These are phyloP conservation scores for Pempheris klunzingeri DNA, from an alignment of 2,797 vertebrate species.

Conservation along the genomic window DNA sequence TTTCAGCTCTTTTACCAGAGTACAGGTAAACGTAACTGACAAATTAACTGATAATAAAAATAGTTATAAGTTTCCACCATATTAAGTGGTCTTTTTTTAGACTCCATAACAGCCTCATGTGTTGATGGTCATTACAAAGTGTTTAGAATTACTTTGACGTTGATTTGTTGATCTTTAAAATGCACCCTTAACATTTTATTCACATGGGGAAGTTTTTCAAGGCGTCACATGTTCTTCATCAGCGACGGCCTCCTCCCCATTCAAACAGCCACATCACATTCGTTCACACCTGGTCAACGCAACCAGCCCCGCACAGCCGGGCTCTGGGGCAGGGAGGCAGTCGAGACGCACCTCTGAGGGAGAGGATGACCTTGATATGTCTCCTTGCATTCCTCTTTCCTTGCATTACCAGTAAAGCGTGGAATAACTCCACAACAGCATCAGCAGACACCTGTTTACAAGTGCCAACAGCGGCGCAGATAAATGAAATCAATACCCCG, in stretches of 20 bases:
- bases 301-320: conserved; percentile 45
- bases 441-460: conserved; percentile 75
- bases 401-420: conserved; percentile 65
- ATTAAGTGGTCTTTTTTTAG: background rate
- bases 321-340: conserved; percentile 15
- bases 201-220: conserved; percentile 31
- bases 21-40: too few relatives aligned
- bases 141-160: conserved; percentile 46
- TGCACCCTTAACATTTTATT: conserved; percentile 31
- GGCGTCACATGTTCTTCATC: conserved; percentile 39
- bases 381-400: conserved; percentile 63
- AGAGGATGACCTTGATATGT: conserved; percentile 70
- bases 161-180: conserved; percentile 55
- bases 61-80: background rate
- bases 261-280: conserved; percentile 14
- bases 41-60: background rate
- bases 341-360: conserved; percentile 51
- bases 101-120: conserved; percentile 28
- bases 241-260: conserved; percentile 47
- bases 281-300: conserved; percentile 46
- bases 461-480: conserved; percentile 49
- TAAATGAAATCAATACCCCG: conserved; percentile 72
- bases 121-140: conserved; percentile 31
- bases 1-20: too few relatives aligned
- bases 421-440: conserved; percentile 53